These are phyloP conservation scores for Caenorhabditis sp. DNA, from an alignment of 2,888 invertebrate genomes.

Conservation along the genomic window DNA sequence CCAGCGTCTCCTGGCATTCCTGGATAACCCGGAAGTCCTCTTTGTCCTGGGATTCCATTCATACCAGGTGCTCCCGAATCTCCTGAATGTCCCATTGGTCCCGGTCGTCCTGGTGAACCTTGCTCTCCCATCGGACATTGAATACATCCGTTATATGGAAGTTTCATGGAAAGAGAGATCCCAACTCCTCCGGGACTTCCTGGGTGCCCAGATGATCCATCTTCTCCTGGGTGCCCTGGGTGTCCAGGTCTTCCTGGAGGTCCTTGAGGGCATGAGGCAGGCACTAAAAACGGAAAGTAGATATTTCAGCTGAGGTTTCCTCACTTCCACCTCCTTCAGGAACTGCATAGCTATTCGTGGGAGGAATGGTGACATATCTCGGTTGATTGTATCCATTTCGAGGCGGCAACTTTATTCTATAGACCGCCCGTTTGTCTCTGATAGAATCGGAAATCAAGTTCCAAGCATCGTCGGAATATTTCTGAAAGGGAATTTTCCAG, in stretches of 20 bases:
- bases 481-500: background rate
- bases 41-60: conserved; percentile 43
- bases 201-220: conserved; percentile 44
- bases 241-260: conserved; percentile 51
- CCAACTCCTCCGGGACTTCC: conserved; percentile 58
- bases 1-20: conserved; percentile 54
- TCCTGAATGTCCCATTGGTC: conserved; percentile 47
- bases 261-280: conserved; percentile 45
- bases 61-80: conserved; percentile 31
- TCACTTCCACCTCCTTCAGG: conserved; percentile 53
- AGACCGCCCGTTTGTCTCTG: conserved; percentile 43
- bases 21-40: conserved; percentile 39
- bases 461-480: conserved; percentile 55
- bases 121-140: conserved; percentile 54
- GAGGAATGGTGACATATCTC: conserved; percentile 49
- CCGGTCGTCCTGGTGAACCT: conserved; percentile 51
- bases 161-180: conserved; percentile 44
- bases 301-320: background rate
- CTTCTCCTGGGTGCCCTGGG: conserved; percentile 59
- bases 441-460: conserved; percentile 20
- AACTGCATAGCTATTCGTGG: conserved; percentile 28
- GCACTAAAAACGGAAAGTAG: conserved; percentile 26
- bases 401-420: conserved; percentile 40
- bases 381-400: conserved; percentile 25
- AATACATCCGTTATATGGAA: conserved; percentile 62